A percentile compares a stretch with the other conserved stretches of the same genome.
Evolutionary conservation across 2,888 invertebrate species (phyloP).

Genomic region (Calliopum simillimum): DNA sequence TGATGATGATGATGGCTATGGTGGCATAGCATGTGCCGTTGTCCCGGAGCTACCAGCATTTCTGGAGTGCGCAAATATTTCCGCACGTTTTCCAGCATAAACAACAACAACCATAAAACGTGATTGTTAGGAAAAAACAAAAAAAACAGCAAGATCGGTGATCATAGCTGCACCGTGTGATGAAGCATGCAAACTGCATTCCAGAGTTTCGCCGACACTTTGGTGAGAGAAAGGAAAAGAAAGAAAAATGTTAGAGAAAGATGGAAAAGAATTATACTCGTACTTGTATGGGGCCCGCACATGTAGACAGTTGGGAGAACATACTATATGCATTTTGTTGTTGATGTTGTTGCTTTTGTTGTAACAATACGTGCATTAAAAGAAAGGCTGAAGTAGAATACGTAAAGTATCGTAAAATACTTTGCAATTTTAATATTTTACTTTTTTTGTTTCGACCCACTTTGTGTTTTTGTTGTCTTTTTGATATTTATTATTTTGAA

Average conservation of each 20-base stretch:
- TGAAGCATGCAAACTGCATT: constrained; percentile 4
- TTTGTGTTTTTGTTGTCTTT: background rate
- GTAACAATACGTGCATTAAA: background rate
- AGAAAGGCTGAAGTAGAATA: background rate
- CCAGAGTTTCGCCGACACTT: background rate
- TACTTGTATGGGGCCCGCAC: background rate
- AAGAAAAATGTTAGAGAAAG: background rate
- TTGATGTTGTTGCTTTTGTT: background rate
- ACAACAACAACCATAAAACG: too few relatives aligned
- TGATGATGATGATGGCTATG: background rate
- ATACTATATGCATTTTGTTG: background rate
- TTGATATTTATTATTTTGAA: background rate
- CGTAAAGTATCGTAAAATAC: background rate
- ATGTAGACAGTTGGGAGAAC: background rate
- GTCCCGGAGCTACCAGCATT: constrained; percentile 12
- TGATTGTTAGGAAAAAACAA: background rate
- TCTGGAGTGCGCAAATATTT: constrained; percentile 24
- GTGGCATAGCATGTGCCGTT: constrained; percentile 17
- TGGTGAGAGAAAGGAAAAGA: constrained; percentile 1
- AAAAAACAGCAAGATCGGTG: constrained; percentile 1
- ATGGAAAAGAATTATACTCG: background rate
- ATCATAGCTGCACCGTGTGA: background rate
- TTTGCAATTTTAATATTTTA: constrained; percentile 12
- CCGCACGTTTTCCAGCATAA: constrained; percentile 1
- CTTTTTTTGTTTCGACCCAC: background rate